These are phyloP conservation scores for Micromussa lordhowensis DNA, from an alignment of 92 coral and sea anemone species.

Conservation along the genomic window DNA sequence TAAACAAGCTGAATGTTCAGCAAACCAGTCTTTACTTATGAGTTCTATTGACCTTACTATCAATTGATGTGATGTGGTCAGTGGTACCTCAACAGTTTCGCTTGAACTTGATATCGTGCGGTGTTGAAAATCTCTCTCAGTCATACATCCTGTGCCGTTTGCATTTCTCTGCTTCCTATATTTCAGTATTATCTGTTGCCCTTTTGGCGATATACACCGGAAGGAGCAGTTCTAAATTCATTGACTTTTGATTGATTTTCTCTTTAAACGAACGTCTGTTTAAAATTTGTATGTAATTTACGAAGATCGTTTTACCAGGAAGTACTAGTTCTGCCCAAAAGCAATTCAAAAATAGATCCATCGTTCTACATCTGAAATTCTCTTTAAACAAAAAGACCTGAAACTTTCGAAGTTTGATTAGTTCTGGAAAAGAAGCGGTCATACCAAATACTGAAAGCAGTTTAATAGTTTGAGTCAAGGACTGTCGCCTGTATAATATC, in stretches of 20 bases:
- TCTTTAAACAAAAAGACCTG: no score
- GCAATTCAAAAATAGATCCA: neutral
- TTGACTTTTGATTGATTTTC: constrained; percentile 33
- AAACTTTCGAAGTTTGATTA: no score
- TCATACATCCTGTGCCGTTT: neutral
- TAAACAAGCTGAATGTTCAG: no score
- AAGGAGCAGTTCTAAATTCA: neutral
- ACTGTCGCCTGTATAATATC: neutral
- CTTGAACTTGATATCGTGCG: neutral
- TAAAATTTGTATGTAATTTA: neutral
- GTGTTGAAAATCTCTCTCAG: constrained; percentile 23
- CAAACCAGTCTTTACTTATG: no score
- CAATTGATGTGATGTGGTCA: neutral
- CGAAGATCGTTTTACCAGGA: constrained; percentile 5
- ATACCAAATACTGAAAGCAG: no score
- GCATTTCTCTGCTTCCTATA: constrained; percentile 18
- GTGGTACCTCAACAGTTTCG: neutral
- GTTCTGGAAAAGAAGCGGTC: no score
- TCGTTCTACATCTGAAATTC: neutral
- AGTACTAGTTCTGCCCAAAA: constrained; percentile 1
- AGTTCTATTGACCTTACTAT: neutral
- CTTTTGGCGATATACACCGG: neutral
- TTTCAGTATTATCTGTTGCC: constrained; percentile 1
- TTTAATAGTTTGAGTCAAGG: no score
- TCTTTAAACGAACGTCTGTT: neutral